Evolutionary conservation across 2,888 invertebrate species (phyloP).

Genomic region (Ellobium chinense): DNA sequence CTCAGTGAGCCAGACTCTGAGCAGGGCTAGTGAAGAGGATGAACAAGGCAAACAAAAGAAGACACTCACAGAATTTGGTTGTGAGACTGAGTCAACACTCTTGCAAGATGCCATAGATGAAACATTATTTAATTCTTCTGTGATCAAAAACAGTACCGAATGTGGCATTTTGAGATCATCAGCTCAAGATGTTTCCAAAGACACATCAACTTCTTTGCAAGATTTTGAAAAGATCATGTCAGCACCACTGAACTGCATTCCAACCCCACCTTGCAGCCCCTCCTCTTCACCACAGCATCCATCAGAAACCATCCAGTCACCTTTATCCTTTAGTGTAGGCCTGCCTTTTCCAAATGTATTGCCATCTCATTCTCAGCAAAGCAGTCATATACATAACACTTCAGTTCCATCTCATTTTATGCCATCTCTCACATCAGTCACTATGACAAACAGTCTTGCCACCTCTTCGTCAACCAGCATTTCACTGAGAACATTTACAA

Average conservation of each 20-base stretch:
- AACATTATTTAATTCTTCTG: background rate
- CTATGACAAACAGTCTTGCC: background rate
- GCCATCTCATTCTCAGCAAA: background rate
- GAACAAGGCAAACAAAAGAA: background rate
- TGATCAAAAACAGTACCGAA: background rate
- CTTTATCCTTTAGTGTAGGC: background rate
- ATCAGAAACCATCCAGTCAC: background rate
- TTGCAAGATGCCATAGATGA: conserved; percentile 2
- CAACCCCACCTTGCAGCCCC: conserved; percentile 41
- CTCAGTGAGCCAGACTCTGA: background rate
- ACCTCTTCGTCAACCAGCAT: background rate
- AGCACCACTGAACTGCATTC: conserved; percentile 34
- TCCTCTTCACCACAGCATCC: conserved; percentile 13
- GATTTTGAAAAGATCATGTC: conserved; percentile 28
- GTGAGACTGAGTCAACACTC: background rate
- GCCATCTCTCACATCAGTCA: background rate
- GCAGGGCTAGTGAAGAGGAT: background rate
- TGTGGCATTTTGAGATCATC: background rate
- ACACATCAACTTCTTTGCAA: background rate
- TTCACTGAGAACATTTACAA: background rate
- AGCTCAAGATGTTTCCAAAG: background rate
- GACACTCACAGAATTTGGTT: background rate
- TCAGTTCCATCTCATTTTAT: background rate
- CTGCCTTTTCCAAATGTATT: background rate
- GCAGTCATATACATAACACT: background rate